Conservation (phyloP, 2,797 vertebrate species). For the Acanthis flammea region DNA sequence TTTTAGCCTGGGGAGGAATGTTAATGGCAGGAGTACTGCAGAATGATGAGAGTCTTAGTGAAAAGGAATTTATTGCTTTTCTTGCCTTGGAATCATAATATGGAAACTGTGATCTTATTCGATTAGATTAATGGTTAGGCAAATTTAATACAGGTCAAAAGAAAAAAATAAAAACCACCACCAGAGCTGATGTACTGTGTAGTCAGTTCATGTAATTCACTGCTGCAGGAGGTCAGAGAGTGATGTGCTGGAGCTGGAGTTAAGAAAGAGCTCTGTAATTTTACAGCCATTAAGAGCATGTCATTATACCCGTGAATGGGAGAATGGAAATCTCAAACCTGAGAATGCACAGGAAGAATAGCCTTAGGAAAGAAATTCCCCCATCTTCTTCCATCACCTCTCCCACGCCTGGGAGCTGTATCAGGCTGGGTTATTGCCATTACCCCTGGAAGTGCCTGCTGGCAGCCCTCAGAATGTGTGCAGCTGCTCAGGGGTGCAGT, state of each 20-base stretch:
- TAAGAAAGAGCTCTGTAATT: slow-evolving; percentile 66
- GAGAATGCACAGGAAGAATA: slow-evolving; percentile 22
- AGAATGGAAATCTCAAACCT: slow-evolving; percentile 29
- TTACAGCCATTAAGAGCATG: slow-evolving; percentile 62
- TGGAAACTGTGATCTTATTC: slow-evolving; percentile 22
- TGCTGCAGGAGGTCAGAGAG: slow-evolving; percentile 48
- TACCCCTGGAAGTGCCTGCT: slow-evolving; percentile 14
- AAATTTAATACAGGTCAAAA: slow-evolving; percentile 56
- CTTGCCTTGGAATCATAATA: slow-evolving; percentile 23
- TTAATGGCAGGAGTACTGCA: not conserved
- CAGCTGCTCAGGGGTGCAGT: not conserved
- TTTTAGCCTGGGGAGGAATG: slow-evolving; percentile 1
- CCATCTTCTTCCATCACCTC: slow-evolving; percentile 17
- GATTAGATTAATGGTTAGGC: slow-evolving; percentile 62
- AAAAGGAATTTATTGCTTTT: slow-evolving; percentile 40
- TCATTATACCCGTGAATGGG: slow-evolving; percentile 48
- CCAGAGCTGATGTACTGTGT: slow-evolving; percentile 22
- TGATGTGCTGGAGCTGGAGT: slow-evolving; percentile 43
- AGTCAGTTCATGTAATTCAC: slow-evolving; percentile 61
- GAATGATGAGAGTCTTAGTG: not conserved
- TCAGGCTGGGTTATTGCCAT: slow-evolving; percentile 14
- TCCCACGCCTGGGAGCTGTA: not conserved
- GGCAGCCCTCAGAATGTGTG: not conserved
- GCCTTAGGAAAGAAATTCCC: slow-evolving; percentile 20
- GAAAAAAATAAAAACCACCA: not conserved